phyloP scores from a whole-genome alignment of 2,113 vertebrate species.

The Scortum barcoo region DNA sequence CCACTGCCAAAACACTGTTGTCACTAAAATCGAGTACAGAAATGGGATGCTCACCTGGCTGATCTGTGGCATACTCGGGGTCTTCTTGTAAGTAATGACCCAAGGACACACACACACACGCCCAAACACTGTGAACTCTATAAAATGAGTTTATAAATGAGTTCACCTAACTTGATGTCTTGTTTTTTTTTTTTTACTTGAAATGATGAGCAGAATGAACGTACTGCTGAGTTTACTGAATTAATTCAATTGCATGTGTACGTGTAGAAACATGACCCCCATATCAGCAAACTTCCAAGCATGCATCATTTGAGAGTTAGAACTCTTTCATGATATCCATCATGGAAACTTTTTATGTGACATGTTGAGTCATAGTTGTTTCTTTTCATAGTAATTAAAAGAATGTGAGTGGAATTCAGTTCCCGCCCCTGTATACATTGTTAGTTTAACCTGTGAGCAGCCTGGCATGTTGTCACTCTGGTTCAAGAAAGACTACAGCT shows the following conservation, averaged over 20 bases:
- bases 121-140: neutral
- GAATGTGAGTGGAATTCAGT: neutral
- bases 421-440: neutral
- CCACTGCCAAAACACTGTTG: conserved; percentile 55
- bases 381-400: neutral
- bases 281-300: neutral
- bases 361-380: neutral
- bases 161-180: neutral
- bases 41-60: conserved; percentile 69
- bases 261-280: neutral
- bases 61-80: conserved; percentile 22
- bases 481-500: neutral
- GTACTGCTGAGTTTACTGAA: neutral
- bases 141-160: neutral
- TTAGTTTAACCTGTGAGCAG: too few species aligned
- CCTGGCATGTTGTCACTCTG: too few species aligned
- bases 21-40: conserved; percentile 46
- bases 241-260: neutral
- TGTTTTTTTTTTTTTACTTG: too few species aligned
- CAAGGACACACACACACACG: neutral
- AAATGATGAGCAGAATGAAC: neutral
- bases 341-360: neutral
- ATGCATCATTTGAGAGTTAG: neutral
- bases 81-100: conserved; percentile 61
- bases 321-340: neutral